These are phyloP conservation scores for Rhabdomys pumilio DNA, from an alignment of 2,797 vertebrate species.

Conservation along the genomic window DNA sequence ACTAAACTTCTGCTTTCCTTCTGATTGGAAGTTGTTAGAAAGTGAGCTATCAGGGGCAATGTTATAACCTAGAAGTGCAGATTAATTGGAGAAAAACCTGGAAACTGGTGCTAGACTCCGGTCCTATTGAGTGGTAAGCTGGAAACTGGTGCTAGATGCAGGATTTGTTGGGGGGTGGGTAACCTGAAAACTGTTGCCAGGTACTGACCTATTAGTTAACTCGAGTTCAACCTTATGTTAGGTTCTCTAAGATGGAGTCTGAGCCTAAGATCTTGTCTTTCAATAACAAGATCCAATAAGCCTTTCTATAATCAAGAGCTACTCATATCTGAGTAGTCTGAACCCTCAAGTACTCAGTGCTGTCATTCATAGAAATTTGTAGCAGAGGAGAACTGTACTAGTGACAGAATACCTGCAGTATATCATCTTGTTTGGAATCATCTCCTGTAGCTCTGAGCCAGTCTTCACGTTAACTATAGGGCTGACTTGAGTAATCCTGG, in stretches of 20 bases:
- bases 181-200: background rate
- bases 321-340: fast-evolving
- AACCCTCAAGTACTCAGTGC: no score
- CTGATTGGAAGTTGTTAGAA: background rate
- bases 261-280: background rate
- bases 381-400: background rate
- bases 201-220: background rate
- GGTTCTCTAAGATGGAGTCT: background rate
- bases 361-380: background rate
- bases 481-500: background rate
- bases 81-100: background rate
- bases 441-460: background rate
- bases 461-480: background rate
- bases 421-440: fast-evolving
- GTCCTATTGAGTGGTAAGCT: background rate
- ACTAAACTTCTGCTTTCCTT: background rate
- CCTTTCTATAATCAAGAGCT: background rate
- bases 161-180: no score
- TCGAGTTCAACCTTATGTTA: background rate
- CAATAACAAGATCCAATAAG: background rate
- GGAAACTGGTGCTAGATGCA: background rate
- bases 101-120: background rate
- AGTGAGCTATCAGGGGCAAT: background rate
- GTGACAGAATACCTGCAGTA: background rate
- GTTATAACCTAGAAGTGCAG: background rate